Percentiles rank a stretch among this genome's conserved stretches.
Evolutionary conservation across 2,797 vertebrate species (phyloP).

Genomic region (Cyprinella venusta): DNA sequence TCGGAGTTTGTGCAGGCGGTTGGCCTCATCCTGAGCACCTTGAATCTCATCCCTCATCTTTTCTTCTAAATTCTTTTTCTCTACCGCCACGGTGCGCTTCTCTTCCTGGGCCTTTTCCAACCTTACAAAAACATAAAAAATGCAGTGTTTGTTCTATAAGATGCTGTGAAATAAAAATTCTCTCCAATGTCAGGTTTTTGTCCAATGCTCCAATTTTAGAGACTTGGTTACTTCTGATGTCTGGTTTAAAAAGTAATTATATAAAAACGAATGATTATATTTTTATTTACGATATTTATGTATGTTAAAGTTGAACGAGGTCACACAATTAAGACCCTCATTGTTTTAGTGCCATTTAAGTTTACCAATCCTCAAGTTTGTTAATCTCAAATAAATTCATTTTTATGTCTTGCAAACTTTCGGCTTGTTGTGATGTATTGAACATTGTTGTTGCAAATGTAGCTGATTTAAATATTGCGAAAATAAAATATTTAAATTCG

Average conservation of each 20-base stretch:
- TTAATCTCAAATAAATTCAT: neutral
- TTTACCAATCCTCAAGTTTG: neutral
- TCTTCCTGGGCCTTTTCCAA: constrained; percentile 96
- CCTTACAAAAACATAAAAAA: constrained; percentile 70
- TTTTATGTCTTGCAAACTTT: neutral
- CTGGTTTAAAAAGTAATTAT: neutral
- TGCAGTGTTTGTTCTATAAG: neutral
- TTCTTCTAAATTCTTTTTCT: constrained; percentile 95
- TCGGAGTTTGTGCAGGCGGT: constrained; percentile 86
- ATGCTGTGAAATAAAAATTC: neutral
- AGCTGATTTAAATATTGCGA: neutral
- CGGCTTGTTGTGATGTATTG: neutral
- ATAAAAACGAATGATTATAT: neutral
- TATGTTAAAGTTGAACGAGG: neutral
- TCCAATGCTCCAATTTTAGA: too few relatives aligned
- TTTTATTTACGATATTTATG: neutral
- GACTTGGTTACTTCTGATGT: neutral
- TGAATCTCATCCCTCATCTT: constrained; percentile 98
- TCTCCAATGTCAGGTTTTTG: neutral
- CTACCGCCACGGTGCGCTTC: constrained; percentile 94
- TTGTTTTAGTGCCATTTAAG: neutral
- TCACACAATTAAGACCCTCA: neutral
- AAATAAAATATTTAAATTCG: neutral
- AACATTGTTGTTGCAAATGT: neutral
- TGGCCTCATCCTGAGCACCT: constrained; percentile 93